Conservation (phyloP, 2,888 invertebrate species). For the Tyria jacobaeae region DNA sequence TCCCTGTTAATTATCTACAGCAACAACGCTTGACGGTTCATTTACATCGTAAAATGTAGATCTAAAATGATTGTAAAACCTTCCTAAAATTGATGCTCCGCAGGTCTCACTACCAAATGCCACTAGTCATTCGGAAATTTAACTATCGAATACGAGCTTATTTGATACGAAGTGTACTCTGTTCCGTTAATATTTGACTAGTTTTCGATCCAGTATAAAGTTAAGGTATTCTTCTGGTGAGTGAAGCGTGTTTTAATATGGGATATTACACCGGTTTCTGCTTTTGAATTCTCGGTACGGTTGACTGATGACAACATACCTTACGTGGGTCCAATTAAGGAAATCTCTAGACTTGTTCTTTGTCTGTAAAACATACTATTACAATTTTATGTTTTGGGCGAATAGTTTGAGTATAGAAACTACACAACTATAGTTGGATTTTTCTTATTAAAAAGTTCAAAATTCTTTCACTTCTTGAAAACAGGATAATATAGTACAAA, state of each 20-base stretch:
- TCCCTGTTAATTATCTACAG: no score
- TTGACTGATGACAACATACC: constrained; percentile 42
- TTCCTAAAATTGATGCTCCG: not conserved
- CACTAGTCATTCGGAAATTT: constrained; percentile 17
- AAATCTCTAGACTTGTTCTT: constrained; percentile 30
- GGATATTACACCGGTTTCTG: constrained; percentile 31
- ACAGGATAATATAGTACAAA: no score
- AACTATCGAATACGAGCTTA: constrained; percentile 3
- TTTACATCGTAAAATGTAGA: not conserved
- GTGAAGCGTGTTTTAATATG: constrained; percentile 15
- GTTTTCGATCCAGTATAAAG: constrained; percentile 10
- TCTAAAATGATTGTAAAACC: not conserved
- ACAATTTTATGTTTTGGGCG: not conserved
- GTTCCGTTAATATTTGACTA: not conserved
- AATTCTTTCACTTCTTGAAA: no score
- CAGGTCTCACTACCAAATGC: constrained; percentile 8
- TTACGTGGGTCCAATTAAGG: constrained; percentile 38
- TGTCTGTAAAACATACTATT: constrained; percentile 23
- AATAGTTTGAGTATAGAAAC: not conserved
- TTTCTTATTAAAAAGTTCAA: not conserved
- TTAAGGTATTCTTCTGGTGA: constrained; percentile 23
- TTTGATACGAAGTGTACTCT: constrained; percentile 20
- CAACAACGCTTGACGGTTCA: no score
- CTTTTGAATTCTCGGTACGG: constrained; percentile 32
- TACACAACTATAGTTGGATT: not conserved